Percentiles rank a stretch among this genome's conserved stretches.
Evolutionary conservation across 2,113 vertebrate species (phyloP).

Genomic region (Siphamia tubifer): DNA sequence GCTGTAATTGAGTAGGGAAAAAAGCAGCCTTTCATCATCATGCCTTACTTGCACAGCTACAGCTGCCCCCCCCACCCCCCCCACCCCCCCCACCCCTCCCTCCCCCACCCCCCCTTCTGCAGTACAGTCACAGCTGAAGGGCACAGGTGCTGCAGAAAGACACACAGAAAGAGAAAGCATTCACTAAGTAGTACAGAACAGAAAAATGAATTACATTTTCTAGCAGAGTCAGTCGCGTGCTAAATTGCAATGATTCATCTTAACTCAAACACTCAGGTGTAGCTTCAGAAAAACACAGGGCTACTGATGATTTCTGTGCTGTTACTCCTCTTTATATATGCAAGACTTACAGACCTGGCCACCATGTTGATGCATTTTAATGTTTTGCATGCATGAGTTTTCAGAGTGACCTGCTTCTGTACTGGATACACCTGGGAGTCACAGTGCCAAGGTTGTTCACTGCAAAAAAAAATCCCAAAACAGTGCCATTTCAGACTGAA

Average conservation of each 20-base stretch:
- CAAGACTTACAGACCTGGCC: background rate
- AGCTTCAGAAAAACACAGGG: background rate
- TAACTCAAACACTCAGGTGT: background rate
- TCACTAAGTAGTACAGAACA: background rate
- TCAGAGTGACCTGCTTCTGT: constrained; percentile 21
- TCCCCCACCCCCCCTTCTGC: constrained; percentile 57
- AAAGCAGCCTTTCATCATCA: constrained; percentile 60
- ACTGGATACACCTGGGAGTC: constrained; percentile 9
- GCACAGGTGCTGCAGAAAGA: constrained; percentile 58
- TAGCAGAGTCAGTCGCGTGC: background rate
- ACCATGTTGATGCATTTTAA: background rate
- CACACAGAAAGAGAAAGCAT: background rate
- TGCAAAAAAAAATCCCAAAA: constrained; percentile 5
- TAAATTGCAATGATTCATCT: background rate
- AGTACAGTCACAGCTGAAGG: constrained; percentile 63
- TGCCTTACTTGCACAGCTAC: constrained; percentile 35
- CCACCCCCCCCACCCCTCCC: too few species aligned
- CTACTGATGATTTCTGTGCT: background rate
- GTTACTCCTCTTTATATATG: background rate
- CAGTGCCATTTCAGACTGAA: constrained; percentile 6
- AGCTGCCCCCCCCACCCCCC: constrained; percentile 60
- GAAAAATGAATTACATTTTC: constrained; percentile 12
- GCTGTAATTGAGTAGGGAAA: constrained; percentile 68
- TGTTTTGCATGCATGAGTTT: constrained; percentile 14
- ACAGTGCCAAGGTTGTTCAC: constrained; percentile 3